phyloP scores from a whole-genome alignment of 2,113 vertebrate genomes.

The Erinaceus europaeus region DNA sequence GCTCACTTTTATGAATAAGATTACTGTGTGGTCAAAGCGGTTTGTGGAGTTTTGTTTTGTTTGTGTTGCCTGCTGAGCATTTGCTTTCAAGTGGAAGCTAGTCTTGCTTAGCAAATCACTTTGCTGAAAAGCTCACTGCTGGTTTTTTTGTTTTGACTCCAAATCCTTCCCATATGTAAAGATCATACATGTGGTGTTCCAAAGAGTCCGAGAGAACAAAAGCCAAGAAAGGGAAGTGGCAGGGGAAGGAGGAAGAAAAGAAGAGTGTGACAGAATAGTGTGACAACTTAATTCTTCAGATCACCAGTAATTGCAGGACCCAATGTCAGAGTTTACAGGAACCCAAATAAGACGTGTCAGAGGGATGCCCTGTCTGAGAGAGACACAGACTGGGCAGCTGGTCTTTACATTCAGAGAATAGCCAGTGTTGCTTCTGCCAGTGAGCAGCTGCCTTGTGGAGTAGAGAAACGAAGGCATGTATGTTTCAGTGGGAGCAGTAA shows the following conservation, averaged over 20 bases:
- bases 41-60: conserved; percentile 30
- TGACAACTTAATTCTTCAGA: background rate
- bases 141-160: conserved; percentile 19
- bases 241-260: background rate
- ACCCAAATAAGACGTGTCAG: background rate
- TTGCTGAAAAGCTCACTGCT: background rate
- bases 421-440: background rate
- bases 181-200: background rate
- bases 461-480: background rate
- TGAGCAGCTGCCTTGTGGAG: background rate
- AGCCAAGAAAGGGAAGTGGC: background rate
- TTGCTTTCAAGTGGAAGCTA: conserved; percentile 53
- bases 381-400: background rate
- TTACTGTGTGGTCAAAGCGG: background rate
- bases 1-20: conserved; percentile 44
- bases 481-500: background rate
- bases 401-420: background rate
- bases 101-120: conserved; percentile 10
- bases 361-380: background rate
- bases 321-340: background rate
- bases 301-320: background rate
- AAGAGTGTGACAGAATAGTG: background rate
- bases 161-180: conserved; percentile 41
- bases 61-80: conserved; percentile 20
- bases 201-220: conserved; percentile 9